Evolutionary conservation across 2,113 vertebrate species (phyloP).

Genomic region (Calyptomena viridis): DNA sequence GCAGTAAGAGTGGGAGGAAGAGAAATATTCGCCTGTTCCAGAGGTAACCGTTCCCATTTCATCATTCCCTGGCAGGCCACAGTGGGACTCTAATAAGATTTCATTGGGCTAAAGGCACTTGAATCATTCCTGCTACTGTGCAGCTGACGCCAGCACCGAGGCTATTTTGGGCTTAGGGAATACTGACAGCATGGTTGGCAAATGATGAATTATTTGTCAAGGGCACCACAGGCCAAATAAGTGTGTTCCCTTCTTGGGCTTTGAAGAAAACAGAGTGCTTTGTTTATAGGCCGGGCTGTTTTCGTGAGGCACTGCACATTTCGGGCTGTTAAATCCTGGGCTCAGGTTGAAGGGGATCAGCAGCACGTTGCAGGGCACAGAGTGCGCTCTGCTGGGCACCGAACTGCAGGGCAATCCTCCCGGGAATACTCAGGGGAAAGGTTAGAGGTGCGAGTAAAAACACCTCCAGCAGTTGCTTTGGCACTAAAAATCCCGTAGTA

Average conservation of each 20-base stretch:
- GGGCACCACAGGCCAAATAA: slow-evolving; percentile 3
- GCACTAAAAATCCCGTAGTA: background rate
- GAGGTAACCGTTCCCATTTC: background rate
- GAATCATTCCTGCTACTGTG: background rate
- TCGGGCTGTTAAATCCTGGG: background rate
- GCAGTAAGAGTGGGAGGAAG: slow-evolving; percentile 5
- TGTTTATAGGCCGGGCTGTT: background rate
- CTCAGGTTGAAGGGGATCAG: background rate
- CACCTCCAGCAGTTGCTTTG: background rate
- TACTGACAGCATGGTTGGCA: background rate
- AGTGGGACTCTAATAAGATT: background rate
- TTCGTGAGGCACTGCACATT: background rate
- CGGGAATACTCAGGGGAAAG: background rate
- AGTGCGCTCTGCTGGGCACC: slow-evolving; percentile 38
- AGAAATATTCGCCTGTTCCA: slow-evolving; percentile 13
- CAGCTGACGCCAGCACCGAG: background rate
- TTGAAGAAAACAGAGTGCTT: background rate
- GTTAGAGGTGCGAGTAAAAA: background rate
- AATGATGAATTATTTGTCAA: slow-evolving; percentile 30
- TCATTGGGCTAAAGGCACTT: background rate
- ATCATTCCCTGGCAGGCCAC: background rate
- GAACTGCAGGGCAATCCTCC: background rate
- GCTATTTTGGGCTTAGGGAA: slow-evolving; percentile 1
- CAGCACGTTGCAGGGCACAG: background rate
- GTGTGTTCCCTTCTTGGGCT: background rate